Conservation (phyloP, 2,113 vertebrate genomes). For the Otus sunia region DNA sequence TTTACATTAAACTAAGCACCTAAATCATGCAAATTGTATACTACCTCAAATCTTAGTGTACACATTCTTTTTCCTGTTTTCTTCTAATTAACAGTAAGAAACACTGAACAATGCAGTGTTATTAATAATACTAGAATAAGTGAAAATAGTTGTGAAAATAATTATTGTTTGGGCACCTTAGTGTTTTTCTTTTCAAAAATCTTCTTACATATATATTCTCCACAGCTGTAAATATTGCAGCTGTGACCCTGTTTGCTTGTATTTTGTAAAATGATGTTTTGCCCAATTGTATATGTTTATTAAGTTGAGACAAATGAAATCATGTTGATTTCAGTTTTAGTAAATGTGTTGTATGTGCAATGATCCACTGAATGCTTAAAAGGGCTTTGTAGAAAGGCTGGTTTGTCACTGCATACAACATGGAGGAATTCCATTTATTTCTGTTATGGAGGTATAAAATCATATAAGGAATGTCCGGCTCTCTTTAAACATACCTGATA, state of each 20-base stretch:
- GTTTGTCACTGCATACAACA: background rate
- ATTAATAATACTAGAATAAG: background rate
- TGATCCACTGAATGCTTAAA: background rate
- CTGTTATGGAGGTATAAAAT: background rate
- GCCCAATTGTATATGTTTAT: background rate
- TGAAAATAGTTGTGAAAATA: background rate
- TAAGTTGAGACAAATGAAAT: background rate
- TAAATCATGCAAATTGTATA: background rate
- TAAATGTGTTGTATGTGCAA: background rate
- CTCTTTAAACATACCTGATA: background rate
- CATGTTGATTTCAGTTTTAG: background rate
- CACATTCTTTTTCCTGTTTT: background rate
- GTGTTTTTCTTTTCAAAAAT: background rate
- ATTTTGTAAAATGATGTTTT: background rate
- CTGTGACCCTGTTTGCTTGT: background rate
- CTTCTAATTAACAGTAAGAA: background rate
- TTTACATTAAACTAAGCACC: background rate
- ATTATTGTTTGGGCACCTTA: background rate
- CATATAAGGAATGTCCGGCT: background rate
- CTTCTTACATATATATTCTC: background rate
- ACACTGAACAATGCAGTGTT: background rate
- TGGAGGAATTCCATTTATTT: slow-evolving; percentile 1
- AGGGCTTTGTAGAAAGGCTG: background rate
- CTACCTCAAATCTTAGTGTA: background rate
- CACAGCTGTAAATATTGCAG: background rate